A percentile compares a stretch with the other conserved stretches of the same genome.
Evolutionary conservation across 1,140 invertebrate genomes (phyloP).

Genomic region (Cotesia chilonis): DNA sequence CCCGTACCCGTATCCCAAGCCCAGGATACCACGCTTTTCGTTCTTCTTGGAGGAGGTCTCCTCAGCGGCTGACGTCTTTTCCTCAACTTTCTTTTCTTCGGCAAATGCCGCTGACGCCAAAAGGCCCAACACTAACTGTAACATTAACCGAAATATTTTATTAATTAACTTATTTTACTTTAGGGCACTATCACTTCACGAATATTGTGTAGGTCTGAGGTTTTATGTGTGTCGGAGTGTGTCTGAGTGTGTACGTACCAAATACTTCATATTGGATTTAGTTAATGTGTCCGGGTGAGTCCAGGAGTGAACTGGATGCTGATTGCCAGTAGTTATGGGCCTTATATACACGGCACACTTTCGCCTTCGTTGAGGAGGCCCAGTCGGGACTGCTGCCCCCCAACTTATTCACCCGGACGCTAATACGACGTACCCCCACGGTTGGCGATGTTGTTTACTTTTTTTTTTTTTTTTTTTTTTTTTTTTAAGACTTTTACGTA

Average conservation of each 20-base stretch:
- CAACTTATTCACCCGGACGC: constrained; percentile 43
- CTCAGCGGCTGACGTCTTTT: constrained; percentile 42
- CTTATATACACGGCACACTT: constrained; percentile 69
- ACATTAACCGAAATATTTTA: constrained; percentile 39
- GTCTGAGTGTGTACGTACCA: constrained; percentile 55
- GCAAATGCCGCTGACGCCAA: constrained; percentile 71
- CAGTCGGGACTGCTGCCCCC: constrained; percentile 41
- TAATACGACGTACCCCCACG: constrained; percentile 41
- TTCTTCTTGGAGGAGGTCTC: constrained; percentile 67
- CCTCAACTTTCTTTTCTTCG: constrained; percentile 71
- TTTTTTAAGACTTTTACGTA: too few relatives aligned
- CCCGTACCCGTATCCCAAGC: constrained; percentile 70
- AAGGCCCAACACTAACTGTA: constrained; percentile 78
- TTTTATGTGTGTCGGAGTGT: too few relatives aligned
- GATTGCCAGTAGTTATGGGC: constrained; percentile 69
- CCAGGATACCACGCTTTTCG: constrained; percentile 71
- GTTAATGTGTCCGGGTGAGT: constrained; percentile 67
- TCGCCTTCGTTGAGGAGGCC: constrained; percentile 59
- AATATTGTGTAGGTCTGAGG: background rate
- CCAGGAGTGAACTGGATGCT: constrained; percentile 78
- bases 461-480: constrained; percentile 36
- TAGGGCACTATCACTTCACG: constrained; percentile 10
- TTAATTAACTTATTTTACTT: background rate
- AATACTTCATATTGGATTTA: constrained; percentile 63
- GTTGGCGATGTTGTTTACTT: constrained; percentile 3